phyloP scores from a whole-genome alignment of 37 sponge, comb jelly and placozoan genomes.

The Haliclona indistincta region DNA sequence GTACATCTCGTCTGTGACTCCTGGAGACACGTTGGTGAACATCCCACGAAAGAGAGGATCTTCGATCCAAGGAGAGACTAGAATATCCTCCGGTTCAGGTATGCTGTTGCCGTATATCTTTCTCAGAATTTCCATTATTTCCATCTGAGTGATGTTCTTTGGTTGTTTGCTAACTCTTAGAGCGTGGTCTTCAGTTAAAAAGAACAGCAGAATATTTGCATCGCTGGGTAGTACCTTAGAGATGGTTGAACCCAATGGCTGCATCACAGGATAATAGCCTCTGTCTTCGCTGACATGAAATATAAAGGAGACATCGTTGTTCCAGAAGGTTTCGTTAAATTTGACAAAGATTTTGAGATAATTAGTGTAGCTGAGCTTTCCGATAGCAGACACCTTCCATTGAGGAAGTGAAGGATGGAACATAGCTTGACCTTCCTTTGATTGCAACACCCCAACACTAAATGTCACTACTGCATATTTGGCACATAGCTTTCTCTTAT shows the following conservation, averaged over 20 bases:
- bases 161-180: slow-evolving; percentile 1
- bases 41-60: slow-evolving; percentile 21
- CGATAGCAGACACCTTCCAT: slow-evolving; percentile 10
- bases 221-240: neutral
- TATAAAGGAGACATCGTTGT: too few relatives aligned
- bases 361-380: neutral
- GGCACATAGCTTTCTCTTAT: slow-evolving; percentile 4
- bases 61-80: slow-evolving; percentile 19
- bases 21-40: neutral
- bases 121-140: slow-evolving; percentile 11
- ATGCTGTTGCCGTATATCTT: slow-evolving; percentile 1
- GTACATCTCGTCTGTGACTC: neutral
- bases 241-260: neutral
- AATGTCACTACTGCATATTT: slow-evolving; percentile 10
- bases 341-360: slow-evolving; percentile 22
- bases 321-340: slow-evolving; percentile 8
- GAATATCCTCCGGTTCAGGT: slow-evolving; percentile 9
- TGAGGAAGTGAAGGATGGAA: slow-evolving; percentile 23
- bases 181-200: slow-evolving; percentile 10
- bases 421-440: neutral
- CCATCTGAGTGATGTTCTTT: neutral
- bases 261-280: slow-evolving; percentile 23
- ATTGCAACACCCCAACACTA: slow-evolving; percentile 25
- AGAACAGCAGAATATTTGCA: neutral
- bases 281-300: neutral